Conservation (phyloP, 2,113 vertebrate genomes). For the Puntigrus tetrazona region DNA sequence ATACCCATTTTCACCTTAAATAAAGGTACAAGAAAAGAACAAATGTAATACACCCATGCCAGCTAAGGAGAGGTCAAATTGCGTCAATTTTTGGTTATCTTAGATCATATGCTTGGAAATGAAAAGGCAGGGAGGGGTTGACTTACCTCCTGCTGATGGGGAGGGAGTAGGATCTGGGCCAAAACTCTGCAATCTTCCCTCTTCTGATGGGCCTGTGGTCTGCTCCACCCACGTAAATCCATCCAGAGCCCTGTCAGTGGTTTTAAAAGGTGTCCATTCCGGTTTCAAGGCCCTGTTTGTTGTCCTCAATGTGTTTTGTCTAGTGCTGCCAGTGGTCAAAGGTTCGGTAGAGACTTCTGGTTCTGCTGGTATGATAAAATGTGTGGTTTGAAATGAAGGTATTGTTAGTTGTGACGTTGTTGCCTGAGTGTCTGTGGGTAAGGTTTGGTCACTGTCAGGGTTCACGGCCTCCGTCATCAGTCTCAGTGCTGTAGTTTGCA, state of each 20-base stretch:
- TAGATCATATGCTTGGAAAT: not conserved
- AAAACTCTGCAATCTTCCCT: conserved; percentile 45
- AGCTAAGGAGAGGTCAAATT: not conserved
- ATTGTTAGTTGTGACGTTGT: conserved; percentile 22
- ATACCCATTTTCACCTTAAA: not conserved
- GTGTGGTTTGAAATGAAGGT: conserved; percentile 56
- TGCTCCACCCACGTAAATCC: conserved; percentile 39
- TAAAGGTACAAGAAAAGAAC: not conserved
- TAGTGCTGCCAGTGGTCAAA: not conserved
- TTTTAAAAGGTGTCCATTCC: conserved; percentile 25
- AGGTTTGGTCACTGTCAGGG: conserved; percentile 28
- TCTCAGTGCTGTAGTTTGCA: conserved; percentile 57
- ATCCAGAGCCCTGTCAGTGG: conserved; percentile 18
- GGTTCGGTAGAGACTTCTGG: conserved; percentile 30
- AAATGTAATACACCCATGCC: not conserved
- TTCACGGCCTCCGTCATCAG: conserved; percentile 51
- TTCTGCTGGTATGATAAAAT: conserved; percentile 23
- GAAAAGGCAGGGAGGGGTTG: conserved; percentile 36
- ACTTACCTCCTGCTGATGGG: conserved; percentile 68
- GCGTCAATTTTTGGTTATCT: not conserved
- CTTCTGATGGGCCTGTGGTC: conserved; percentile 40
- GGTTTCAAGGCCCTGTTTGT: conserved; percentile 13
- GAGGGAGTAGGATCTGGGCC: conserved; percentile 54
- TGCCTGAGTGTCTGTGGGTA: conserved; percentile 12
- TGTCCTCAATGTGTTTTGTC: conserved; percentile 35